Conservation (phyloP, 1,140 invertebrate species). For the Spodoptera litura region DNA sequence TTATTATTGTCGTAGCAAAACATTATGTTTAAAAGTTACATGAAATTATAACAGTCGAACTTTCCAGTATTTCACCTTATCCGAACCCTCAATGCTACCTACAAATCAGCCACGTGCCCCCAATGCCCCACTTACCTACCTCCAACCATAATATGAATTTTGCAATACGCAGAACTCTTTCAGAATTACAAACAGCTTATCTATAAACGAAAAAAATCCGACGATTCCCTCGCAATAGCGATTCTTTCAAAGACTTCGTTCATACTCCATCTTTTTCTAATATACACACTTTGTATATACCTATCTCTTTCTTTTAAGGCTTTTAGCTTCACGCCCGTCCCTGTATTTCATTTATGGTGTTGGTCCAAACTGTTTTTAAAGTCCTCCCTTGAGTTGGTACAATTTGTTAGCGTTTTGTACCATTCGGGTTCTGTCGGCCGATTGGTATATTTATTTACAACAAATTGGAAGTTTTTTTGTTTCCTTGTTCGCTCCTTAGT, state of each 20-base stretch:
- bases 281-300: not conserved
- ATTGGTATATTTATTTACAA: conserved; percentile 39
- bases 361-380: conserved; percentile 40
- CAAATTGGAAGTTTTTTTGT: conserved; percentile 38
- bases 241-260: conserved; percentile 30
- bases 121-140: conserved; percentile 6
- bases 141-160: conserved; percentile 36
- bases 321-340: conserved; percentile 18
- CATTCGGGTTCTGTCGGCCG: conserved; percentile 4
- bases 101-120: not conserved
- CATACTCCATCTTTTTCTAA: conserved; percentile 1
- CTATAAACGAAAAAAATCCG: conserved; percentile 38
- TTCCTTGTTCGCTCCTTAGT: conserved; percentile 9
- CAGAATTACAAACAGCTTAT: conserved; percentile 43
- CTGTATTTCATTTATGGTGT: conserved; percentile 41
- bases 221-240: conserved; percentile 25
- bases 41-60: too few species aligned
- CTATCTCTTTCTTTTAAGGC: conserved; percentile 11
- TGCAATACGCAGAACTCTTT: conserved; percentile 31
- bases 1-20: too few species aligned
- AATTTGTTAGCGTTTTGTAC: conserved; percentile 41
- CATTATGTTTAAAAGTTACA: too few species aligned
- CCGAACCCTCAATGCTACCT: not conserved
- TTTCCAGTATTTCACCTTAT: not conserved
- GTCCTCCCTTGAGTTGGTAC: conserved; percentile 37